Percentiles rank a stretch among this genome's conserved stretches.
Evolutionary conservation across 2,113 vertebrate genomes (phyloP).

Genomic region (Scortum barcoo): DNA sequence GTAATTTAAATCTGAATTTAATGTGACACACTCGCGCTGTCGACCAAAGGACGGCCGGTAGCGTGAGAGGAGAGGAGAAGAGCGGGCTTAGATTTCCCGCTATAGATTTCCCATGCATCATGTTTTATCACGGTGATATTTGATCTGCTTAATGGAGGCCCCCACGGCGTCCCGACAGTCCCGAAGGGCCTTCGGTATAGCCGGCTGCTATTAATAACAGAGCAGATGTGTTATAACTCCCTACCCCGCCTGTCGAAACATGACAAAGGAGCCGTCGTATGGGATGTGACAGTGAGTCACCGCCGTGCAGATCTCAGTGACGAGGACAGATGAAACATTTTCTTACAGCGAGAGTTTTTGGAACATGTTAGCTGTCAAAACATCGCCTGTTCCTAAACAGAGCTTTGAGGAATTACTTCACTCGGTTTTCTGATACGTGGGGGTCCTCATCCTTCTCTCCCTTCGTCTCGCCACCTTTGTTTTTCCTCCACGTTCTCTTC

Average conservation of each 20-base stretch:
- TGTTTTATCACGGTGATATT: constrained; percentile 40
- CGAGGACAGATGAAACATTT: background rate
- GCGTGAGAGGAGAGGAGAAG: constrained; percentile 13
- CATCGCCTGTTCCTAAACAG: background rate
- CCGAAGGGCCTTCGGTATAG: background rate
- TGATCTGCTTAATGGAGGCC: constrained; percentile 55
- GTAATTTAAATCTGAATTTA: constrained; percentile 26
- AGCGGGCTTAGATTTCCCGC: constrained; percentile 10
- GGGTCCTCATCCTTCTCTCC: background rate
- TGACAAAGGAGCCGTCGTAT: background rate
- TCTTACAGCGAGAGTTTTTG: constrained; percentile 5
- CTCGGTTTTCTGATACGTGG: background rate
- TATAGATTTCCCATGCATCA: constrained; percentile 43
- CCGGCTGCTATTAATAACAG: constrained; percentile 32
- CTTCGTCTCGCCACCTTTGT: background rate
- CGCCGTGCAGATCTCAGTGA: background rate
- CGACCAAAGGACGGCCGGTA: constrained; percentile 18
- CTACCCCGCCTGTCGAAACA: constrained; percentile 5
- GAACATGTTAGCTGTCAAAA: background rate
- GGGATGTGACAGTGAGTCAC: background rate
- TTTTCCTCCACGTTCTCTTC: background rate
- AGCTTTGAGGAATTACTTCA: background rate
- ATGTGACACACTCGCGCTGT: background rate
- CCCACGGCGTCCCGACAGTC: background rate
- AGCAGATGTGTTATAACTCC: constrained; percentile 3